These are phyloP conservation scores for Ursus arctos DNA, from an alignment of 2,113 vertebrate genomes.

Conservation along the genomic window DNA sequence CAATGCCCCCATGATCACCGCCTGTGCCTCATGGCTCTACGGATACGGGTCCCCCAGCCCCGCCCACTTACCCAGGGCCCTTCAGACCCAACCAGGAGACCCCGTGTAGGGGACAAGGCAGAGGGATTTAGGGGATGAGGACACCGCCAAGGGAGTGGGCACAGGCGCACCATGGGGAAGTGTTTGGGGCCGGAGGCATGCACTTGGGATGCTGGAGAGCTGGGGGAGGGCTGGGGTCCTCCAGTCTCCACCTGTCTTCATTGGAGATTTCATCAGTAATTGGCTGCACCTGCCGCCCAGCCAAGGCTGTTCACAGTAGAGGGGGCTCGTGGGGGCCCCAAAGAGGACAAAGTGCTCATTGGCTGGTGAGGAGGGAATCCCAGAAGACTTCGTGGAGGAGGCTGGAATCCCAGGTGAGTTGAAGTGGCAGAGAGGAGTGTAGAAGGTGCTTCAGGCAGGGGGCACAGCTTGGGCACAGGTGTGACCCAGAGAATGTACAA, in stretches of 20 bases:
- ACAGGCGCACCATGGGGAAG: neutral
- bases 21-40: neutral
- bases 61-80: neutral
- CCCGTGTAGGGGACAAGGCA: neutral
- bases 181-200: neutral
- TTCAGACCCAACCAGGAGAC: neutral
- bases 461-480: neutral
- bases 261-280: neutral
- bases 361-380: neutral
- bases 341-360: neutral
- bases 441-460: neutral
- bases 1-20: neutral
- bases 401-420: neutral
- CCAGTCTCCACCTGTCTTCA: neutral
- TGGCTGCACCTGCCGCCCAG: neutral
- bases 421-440: neutral
- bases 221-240: no score
- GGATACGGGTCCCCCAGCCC: neutral
- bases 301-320: neutral
- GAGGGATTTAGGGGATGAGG: neutral
- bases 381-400: conserved; percentile 28
- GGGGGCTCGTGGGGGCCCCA: neutral
- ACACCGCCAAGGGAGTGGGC: fast-evolving
- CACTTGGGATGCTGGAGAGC: fast-evolving
- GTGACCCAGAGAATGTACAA: neutral